These are phyloP conservation scores for Tenthredo livida DNA, from an alignment of 2,888 invertebrate species.

Conservation along the genomic window DNA sequence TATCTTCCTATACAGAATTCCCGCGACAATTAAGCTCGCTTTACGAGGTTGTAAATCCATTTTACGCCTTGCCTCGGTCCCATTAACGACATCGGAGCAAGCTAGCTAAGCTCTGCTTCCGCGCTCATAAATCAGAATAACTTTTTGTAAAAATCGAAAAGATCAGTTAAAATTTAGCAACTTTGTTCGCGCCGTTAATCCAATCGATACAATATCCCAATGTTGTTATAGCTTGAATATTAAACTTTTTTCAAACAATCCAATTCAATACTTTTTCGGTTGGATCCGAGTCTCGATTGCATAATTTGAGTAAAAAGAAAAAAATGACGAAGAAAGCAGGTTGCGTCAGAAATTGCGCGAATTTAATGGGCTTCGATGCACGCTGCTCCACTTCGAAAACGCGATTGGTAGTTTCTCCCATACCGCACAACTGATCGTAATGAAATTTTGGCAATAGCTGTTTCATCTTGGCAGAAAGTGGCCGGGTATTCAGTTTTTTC, in stretches of 20 bases:
- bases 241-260: not conserved
- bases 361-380: too few relatives aligned
- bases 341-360: too few relatives aligned
- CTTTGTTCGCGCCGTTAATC: not conserved
- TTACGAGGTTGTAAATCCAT: slow-evolving; percentile 42
- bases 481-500: too few relatives aligned
- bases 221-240: not conserved
- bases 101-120: slow-evolving; percentile 2
- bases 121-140: slow-evolving; percentile 9
- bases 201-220: not conserved
- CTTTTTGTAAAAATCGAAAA: slow-evolving; percentile 15
- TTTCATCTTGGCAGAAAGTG: too few relatives aligned
- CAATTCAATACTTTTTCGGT: not conserved
- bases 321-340: too few relatives aligned
- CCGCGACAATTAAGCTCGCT: slow-evolving; percentile 34
- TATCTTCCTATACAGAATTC: slow-evolving; percentile 11
- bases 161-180: not conserved
- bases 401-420: too few relatives aligned
- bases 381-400: too few relatives aligned
- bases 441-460: too few relatives aligned
- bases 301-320: too few relatives aligned
- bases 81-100: slow-evolving; percentile 21
- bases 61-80: slow-evolving; percentile 31
- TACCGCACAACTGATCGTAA: too few relatives aligned
- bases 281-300: not conserved